Evolutionary conservation across 2,113 vertebrate species (phyloP).

Genomic region (Cricetomys ansorgei): DNA sequence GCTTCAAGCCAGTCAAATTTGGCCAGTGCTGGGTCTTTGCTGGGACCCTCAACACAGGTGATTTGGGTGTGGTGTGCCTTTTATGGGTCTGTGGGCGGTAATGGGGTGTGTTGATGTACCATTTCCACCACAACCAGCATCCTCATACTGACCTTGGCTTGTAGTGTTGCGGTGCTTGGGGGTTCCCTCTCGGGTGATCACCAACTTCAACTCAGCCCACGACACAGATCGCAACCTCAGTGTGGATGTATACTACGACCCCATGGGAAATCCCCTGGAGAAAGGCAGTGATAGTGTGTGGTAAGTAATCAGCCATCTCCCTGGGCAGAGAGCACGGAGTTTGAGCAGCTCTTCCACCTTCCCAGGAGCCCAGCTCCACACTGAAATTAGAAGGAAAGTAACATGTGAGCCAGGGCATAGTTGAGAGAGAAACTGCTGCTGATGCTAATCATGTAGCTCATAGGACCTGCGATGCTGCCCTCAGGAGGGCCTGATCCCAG

Average conservation of each 20-base stretch:
- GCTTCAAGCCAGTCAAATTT: slow-evolving; percentile 85
- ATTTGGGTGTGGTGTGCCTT: background rate
- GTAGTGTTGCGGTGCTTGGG: slow-evolving; percentile 87
- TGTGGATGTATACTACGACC: slow-evolving; percentile 87
- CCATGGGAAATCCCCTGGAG: slow-evolving; percentile 81
- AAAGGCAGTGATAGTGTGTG: slow-evolving; percentile 85
- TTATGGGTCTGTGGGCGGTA: background rate
- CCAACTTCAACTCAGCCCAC: slow-evolving; percentile 90
- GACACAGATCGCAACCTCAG: slow-evolving; percentile 87
- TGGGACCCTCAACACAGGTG: slow-evolving; percentile 89
- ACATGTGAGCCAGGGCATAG: no score
- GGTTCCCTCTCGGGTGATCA: slow-evolving; percentile 87
- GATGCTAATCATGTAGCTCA: fast-evolving
- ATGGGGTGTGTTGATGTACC: fast-evolving
- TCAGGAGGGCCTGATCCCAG: background rate
- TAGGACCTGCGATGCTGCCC: background rate
- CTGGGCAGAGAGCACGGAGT: background rate
- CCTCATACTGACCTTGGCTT: slow-evolving; percentile 46
- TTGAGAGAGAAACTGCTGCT: background rate
- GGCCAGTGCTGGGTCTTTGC: slow-evolving; percentile 92
- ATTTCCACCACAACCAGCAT: fast-evolving
- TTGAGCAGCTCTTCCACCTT: background rate
- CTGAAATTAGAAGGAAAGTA: background rate
- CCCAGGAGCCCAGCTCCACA: background rate
- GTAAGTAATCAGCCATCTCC: slow-evolving; percentile 74